phyloP scores from a whole-genome alignment of 2,888 invertebrate genomes.

The Litoditis marina region DNA sequence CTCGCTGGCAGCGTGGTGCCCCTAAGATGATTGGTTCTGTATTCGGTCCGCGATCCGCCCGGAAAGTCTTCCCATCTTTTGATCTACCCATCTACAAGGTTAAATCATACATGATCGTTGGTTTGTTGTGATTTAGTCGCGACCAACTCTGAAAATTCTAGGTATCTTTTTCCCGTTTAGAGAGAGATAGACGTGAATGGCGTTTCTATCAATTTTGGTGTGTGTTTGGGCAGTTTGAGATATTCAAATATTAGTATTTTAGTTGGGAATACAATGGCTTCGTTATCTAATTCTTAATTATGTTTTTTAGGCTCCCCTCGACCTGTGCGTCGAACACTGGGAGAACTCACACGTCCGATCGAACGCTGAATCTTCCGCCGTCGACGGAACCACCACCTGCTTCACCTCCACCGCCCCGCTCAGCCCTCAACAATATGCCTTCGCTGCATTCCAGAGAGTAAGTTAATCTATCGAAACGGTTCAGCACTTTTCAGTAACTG shows the following conservation, averaged over 20 bases:
- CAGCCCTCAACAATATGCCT: constrained; percentile 33
- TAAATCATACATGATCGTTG: too few species aligned
- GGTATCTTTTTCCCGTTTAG: too few species aligned
- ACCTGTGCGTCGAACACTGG: constrained; percentile 27
- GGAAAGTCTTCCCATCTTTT: constrained; percentile 32
- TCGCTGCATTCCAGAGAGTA: constrained; percentile 26
- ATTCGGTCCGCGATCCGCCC: constrained; percentile 24
- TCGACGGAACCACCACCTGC: constrained; percentile 20
- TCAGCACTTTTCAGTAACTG: too few species aligned
- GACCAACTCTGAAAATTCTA: neutral
- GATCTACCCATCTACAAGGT: constrained; percentile 27
- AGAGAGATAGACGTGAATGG: too few species aligned
- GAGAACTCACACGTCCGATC: constrained; percentile 24
- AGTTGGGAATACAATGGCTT: too few species aligned
- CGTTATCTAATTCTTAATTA: neutral
- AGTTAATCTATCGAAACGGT: too few species aligned
- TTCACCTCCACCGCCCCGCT: constrained; percentile 34
- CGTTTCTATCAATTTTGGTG: too few species aligned
- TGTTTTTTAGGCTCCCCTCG: constrained; percentile 20
- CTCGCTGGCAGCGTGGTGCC: constrained; percentile 21
- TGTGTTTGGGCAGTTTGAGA: too few species aligned
- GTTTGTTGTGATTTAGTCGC: too few species aligned
- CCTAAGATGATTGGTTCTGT: constrained; percentile 33
- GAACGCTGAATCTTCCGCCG: constrained; percentile 20
- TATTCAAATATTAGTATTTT: too few species aligned